phyloP scores from a whole-genome alignment of 2,888 invertebrate species.

The Gibbula magus region DNA sequence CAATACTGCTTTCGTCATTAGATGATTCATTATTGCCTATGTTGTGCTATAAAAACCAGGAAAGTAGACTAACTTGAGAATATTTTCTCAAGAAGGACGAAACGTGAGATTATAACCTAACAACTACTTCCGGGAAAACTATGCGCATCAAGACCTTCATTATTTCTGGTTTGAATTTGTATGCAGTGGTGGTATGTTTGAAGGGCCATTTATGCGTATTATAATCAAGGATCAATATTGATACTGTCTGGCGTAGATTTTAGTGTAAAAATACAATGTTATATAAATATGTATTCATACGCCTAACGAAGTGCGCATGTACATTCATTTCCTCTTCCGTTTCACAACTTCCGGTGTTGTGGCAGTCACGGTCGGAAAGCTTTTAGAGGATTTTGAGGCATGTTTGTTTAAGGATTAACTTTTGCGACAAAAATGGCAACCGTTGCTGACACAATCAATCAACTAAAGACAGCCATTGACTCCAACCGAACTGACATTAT shows the following conservation, averaged over 20 bases:
- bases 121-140: neutral
- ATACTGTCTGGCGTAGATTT: no score
- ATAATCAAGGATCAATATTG: no score
- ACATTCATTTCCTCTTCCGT: neutral
- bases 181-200: neutral
- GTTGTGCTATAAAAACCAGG: neutral
- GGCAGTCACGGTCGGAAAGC: neutral
- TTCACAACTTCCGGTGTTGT: neutral
- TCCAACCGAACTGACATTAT: conserved; percentile 80
- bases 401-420: neutral
- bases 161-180: neutral
- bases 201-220: no score
- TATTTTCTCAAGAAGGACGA: no score
- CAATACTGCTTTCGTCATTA: conserved; percentile 35
- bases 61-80: neutral
- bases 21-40: conserved; percentile 38
- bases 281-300: neutral
- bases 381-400: neutral
- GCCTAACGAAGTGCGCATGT: neutral
- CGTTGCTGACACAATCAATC: conserved; percentile 51
- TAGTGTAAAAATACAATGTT: no score
- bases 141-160: no score
- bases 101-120: neutral
- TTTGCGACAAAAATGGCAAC: conserved; percentile 38
- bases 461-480: conserved; percentile 78